Base-by-base conservation (phyloP, 2,888 invertebrate species). In the Lochmaea crataegi region DNA sequence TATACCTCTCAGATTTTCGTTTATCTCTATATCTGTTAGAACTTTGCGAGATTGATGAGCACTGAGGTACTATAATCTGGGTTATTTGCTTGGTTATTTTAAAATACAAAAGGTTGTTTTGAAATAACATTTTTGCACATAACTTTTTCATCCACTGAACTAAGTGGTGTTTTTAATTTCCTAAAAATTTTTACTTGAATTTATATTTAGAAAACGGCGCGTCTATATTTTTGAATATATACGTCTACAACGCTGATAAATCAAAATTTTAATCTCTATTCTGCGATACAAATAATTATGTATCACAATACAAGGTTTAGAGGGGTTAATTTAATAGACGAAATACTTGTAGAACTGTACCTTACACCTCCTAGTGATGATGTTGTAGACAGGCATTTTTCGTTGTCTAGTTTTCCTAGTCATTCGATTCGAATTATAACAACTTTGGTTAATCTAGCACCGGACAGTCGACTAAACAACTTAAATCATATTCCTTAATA, bases 351-450 rank as follows among this genome's bases (percentile, higher is more conserved):
- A 56, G 26, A 16, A 68, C 72, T 60, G 72, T 88, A 90, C 90
- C 90, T 90, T 90, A 83, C 89, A 90, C 84, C 90, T 89, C 83
- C 90, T 89, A 76, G 90, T 88, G 83, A 90, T 89, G 80, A 90
- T 90, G 85, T 90, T 90, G 85, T 90, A 90, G 79, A 90, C 90
- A 78, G 90, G 90, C 90, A 90, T 90, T 81, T 82, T 82, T 78
- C 78, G 78, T 42, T 76, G 77, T 75, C 77, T 80, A 56, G 80
- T 79, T 78, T 79, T 79, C 77, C 79, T 80, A 77, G 80, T 81
- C 81, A 81, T 81, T 78, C 80, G 74, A 76, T 76, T 68, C 56
- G 66, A 77, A 73, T 71, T 66, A 53, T 71, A 68, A 63, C 68
- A 45, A 65, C 69, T 65, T 61, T 61, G 71, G 64, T 53, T 38